Base-by-base conservation (phyloP, 2,888 invertebrate genomes). In the Tinea semifulvella region DNA sequence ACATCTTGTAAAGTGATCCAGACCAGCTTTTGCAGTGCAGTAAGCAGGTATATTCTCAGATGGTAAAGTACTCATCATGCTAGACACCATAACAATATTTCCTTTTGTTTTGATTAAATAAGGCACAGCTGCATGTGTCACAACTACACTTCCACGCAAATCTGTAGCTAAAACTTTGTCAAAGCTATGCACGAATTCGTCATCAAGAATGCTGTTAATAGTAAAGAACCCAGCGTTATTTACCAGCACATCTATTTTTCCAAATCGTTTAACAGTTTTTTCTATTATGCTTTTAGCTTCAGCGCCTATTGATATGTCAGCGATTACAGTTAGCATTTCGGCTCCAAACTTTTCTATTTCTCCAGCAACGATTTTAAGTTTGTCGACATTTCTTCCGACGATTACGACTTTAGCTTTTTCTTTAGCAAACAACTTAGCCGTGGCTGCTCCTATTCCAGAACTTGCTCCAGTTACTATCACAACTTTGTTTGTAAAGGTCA, bases 1-100 rank as follows among this genome's bases (percentile, higher is more conserved):
- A 55, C 83, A 83, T 52, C 80, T 63, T 4, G 86, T 86, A 50
- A 87, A 70, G 52, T 85, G 85, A 57, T 87, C 86, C 13, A 86
- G 49, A 18, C 84, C 85, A 25, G 83, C 71, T 58, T 87, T 87
- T 19, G 83, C 80, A 69, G 85, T 80, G 50, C 59, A 60, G 60
- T 87, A 87, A 8, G 40, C 36, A 64, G 54, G 84, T 58, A 8
- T 83, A 1, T 22, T 11, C 7, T 14, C 18, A n/a, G 22, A 14
- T 8, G 22, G 8, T 84, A 85, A 50, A 74, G 77, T 18, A 5
- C 28, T 17, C 48, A 76, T 79, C 20, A 86, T 80, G 55, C 84
- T 84, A 42, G 85, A 85, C 2, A 86, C 82, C 57, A 86, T 87
- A 2, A 87, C 84, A 47, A 84, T 68, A 36, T 65, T 76, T 18